Evolutionary conservation across 1,140 invertebrate species (phyloP).

Genomic region (Diplogasteroides magnus): DNA sequence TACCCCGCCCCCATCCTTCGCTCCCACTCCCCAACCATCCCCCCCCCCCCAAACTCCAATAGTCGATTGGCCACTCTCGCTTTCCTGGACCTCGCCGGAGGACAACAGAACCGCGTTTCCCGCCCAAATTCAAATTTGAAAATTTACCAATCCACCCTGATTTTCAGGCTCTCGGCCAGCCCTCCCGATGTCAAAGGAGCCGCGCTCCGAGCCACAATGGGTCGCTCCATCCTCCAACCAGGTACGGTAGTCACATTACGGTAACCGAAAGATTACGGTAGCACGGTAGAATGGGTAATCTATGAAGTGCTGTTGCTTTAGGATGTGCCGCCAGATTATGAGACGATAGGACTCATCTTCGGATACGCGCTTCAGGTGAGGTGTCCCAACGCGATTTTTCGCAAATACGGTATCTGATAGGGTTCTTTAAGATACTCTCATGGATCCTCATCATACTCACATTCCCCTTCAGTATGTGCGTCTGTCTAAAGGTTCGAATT

Average conservation of each 20-base stretch:
- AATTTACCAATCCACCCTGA: too few species aligned
- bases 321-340: constrained; percentile 55
- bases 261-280: background rate
- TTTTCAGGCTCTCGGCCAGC: too few species aligned
- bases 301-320: constrained; percentile 9
- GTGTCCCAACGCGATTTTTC: too few species aligned
- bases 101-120: too few species aligned
- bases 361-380: constrained; percentile 44
- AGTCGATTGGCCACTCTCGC: too few species aligned
- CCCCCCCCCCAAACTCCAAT: too few species aligned
- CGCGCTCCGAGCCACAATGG: constrained; percentile 50
- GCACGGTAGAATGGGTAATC: too few species aligned
- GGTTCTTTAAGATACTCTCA: constrained; percentile 31
- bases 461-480: constrained; percentile 76
- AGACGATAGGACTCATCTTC: constrained; percentile 54
- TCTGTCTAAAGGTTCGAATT: constrained; percentile 81
- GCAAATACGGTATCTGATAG: background rate
- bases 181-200: too few species aligned
- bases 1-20: too few species aligned
- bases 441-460: constrained; percentile 69
- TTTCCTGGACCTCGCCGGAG: too few species aligned
- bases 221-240: constrained; percentile 50
- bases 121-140: too few species aligned
- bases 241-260: constrained; percentile 39
- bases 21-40: too few species aligned